phyloP scores from a whole-genome alignment of 2,113 vertebrate genomes.

The Gambusia holbrooki region DNA sequence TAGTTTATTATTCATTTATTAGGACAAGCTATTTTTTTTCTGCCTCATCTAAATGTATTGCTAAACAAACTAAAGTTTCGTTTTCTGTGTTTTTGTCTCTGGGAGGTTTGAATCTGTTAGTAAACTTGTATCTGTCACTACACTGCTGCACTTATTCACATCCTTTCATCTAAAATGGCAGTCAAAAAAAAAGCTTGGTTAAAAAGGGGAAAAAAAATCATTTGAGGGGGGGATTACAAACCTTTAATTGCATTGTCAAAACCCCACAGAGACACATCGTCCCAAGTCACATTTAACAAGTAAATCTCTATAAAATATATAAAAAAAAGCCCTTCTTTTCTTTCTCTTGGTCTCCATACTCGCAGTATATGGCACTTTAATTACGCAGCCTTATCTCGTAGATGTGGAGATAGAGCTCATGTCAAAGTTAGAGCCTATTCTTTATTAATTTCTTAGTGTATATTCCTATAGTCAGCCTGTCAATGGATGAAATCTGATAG shows the following conservation, averaged over 20 bases:
- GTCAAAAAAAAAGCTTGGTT: slow-evolving; percentile 9
- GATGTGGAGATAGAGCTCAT: slow-evolving; percentile 77
- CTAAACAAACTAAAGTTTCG: slow-evolving; percentile 40
- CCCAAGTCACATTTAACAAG: slow-evolving; percentile 65
- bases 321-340: slow-evolving; percentile 27
- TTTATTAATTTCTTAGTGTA: slow-evolving; percentile 82
- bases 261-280: slow-evolving; percentile 47
- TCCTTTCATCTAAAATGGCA: slow-evolving; percentile 52
- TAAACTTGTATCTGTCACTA: slow-evolving; percentile 57
- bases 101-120: slow-evolving; percentile 48
- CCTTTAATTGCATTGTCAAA: slow-evolving; percentile 81
- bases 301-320: slow-evolving; percentile 72
- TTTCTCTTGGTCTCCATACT: slow-evolving; percentile 57
- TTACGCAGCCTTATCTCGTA: slow-evolving; percentile 81
- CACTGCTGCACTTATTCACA: slow-evolving; percentile 35
- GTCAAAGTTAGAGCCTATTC: slow-evolving; percentile 77
- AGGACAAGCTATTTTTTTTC: background rate
- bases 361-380: slow-evolving; percentile 81
- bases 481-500: slow-evolving; percentile 76
- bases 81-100: slow-evolving; percentile 22
- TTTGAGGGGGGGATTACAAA: slow-evolving; percentile 69
- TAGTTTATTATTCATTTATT: background rate
- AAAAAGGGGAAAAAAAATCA: background rate
- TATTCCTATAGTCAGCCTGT: slow-evolving; percentile 78
- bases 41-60: background rate